Percentiles rank a stretch among this genome's conserved stretches.
Evolutionary conservation across 2,113 vertebrate species (phyloP).

Genomic region (Pachycephala philippinensis): DNA sequence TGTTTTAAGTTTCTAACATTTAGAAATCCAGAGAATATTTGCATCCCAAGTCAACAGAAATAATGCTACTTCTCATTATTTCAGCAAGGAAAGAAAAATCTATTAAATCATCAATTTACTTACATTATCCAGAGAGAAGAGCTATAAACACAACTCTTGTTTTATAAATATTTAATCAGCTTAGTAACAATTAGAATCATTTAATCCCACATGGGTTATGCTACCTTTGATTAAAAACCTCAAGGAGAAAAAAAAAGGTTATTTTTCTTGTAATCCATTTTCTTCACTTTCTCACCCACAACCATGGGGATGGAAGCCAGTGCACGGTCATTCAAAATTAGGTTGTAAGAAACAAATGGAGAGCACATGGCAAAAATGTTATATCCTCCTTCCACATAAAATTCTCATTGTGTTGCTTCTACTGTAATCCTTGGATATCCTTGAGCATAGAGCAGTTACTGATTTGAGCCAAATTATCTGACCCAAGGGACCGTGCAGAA

Average conservation of each 20-base stretch:
- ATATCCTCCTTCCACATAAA: not conserved
- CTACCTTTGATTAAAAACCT: not conserved
- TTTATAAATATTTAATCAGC: conserved; percentile 3
- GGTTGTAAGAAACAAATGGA: not conserved
- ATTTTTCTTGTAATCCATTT: not conserved
- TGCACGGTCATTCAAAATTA: not conserved
- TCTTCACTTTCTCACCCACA: not conserved
- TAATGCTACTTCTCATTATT: not conserved
- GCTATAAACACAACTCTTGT: not conserved
- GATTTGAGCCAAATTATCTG: not conserved
- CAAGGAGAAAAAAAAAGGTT: not conserved
- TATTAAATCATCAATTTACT: not conserved
- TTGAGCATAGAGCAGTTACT: not conserved
- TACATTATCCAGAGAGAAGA: not conserved
- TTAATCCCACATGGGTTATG: not conserved
- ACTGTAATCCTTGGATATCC: not conserved
- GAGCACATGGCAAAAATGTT: not conserved
- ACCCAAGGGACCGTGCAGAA: not conserved
- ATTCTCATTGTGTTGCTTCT: not conserved
- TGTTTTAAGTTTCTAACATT: not conserved
- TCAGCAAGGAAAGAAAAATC: not conserved
- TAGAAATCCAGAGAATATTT: not conserved
- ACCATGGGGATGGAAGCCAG: not conserved
- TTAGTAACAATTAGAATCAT: not conserved
- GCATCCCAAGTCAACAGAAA: not conserved